Conservation (phyloP, 2,113 vertebrate species). For the Coregonus clupeaformis region DNA sequence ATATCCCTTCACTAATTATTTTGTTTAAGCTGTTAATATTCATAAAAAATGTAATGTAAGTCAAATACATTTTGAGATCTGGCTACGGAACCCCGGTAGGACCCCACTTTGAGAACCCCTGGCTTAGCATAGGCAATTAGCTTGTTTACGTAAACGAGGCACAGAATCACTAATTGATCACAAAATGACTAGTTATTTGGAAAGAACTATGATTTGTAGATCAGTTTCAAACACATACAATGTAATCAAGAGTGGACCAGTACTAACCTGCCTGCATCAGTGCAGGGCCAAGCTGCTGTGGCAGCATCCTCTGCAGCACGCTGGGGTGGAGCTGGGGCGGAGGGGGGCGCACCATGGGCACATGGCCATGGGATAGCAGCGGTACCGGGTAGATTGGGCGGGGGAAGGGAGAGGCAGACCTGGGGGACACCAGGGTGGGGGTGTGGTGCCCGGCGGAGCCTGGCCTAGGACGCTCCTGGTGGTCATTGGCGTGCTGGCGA, state of each 20-base stretch:
- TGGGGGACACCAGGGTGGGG: slow-evolving; percentile 81
- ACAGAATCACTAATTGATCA: too few species aligned
- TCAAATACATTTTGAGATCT: neutral
- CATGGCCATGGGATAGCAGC: slow-evolving; percentile 80
- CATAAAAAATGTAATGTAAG: neutral
- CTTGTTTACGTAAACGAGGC: too few species aligned
- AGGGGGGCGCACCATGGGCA: slow-evolving; percentile 87
- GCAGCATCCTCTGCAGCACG: slow-evolving; percentile 93
- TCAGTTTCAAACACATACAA: too few species aligned
- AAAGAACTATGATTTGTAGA: too few species aligned
- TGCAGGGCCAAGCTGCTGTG: slow-evolving; percentile 86
- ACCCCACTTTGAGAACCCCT: too few species aligned
- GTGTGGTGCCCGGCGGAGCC: slow-evolving; percentile 82
- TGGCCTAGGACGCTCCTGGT: slow-evolving; percentile 75
- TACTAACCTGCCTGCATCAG: slow-evolving; percentile 85
- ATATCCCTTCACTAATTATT: neutral
- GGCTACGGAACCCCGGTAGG: slow-evolving; percentile 35
- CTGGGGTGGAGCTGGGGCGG: slow-evolving; percentile 89
- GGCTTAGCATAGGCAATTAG: too few species aligned
- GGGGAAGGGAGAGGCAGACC: slow-evolving; percentile 83
- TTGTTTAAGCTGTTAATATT: neutral
- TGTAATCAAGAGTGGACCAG: too few species aligned
- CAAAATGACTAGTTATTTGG: too few species aligned
- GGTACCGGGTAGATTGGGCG: slow-evolving; percentile 90
- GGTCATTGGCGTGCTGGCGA: slow-evolving; percentile 78